Base-by-base conservation (phyloP, 1,140 invertebrate genomes). In the Drosophila equinoxialis region DNA sequence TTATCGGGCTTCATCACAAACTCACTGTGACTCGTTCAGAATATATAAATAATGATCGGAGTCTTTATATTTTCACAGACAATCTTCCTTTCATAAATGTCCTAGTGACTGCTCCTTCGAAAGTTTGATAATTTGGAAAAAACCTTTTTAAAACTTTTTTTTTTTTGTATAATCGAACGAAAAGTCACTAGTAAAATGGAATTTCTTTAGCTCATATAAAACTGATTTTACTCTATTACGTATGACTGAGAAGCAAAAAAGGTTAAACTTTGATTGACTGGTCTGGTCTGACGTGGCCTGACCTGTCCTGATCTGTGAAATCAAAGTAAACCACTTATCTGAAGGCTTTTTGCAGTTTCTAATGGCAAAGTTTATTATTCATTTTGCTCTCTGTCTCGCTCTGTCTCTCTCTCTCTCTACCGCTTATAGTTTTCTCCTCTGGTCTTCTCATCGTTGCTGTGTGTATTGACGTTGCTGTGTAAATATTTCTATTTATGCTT, bases 401-500 rank as follows among this genome's bases (percentile, higher is more conserved):
- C 67, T 37, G 55, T 30, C 60, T 58, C 65, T 76, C 42, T 69
- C 65, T 69, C 20, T 23, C 45, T 51, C 45, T 30, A 30, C 11
- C 45, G 45, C 11, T 51, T 48, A 23, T 20, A 51, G 45, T 23
- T 76, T 76, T 58, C 73, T 69, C 59, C 54, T 20, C 45, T 23
- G 10, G 17, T 23, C 10, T 51, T 3, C 45, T 20, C 17, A 3
- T 20, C 17, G 17, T 51, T 51, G 45, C 45, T 51, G n/a, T 45
- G 17, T 11, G 35, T 59, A 71, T 77, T 77, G 74, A 71, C 74
- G 74, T 70, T 74, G 79, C 83, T 67, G 57, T 79, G 83, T 77
- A 87, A 86, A 86, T 86, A 86, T 79, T 87, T 86, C 65, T 78
- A 87, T 87, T 86, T 86, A 78, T 77, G 74, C 75, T 37, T 37